Conservation (phyloP, 2,888 invertebrate species). For the Argynnis bischoffii region DNA sequence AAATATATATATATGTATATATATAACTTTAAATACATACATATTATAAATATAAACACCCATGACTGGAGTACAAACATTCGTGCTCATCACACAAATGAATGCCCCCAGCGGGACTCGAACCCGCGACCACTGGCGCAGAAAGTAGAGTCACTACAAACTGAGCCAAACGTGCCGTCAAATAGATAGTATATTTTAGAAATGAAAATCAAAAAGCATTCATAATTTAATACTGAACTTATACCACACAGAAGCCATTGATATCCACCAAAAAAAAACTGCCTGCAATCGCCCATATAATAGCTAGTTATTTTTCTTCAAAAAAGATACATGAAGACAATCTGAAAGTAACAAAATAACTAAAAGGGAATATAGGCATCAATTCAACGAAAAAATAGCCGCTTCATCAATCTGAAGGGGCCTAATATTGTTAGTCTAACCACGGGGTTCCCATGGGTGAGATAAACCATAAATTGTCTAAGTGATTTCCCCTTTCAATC, state of each 20-base stretch:
- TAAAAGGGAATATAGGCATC: conserved; percentile 26
- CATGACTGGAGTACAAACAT: too few relatives aligned
- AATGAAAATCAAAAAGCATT: too few relatives aligned
- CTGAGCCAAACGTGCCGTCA: too few relatives aligned
- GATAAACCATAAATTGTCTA: conserved; percentile 79
- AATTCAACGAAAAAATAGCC: conserved; percentile 42
- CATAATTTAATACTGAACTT: too few relatives aligned
- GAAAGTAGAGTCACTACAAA: too few relatives aligned
- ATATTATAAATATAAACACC: too few relatives aligned
- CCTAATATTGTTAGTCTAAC: conserved; percentile 79
- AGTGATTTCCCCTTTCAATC: conserved; percentile 81
- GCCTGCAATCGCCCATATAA: neutral
- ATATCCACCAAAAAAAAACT: neutral
- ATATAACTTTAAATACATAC: too few relatives aligned
- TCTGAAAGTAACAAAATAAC: conserved; percentile 18
- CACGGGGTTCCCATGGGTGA: conserved; percentile 75
- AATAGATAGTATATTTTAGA: too few relatives aligned
- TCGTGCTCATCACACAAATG: too few relatives aligned
- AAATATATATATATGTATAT: too few relatives aligned
- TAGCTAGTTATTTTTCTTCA: neutral
- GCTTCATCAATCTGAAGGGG: conserved; percentile 52
- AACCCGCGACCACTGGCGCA: too few relatives aligned
- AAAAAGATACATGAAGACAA: conserved; percentile 13
- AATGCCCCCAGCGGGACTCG: too few relatives aligned
- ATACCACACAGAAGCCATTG: neutral